Evolutionary conservation across 1,140 invertebrate genomes (phyloP).

Genomic region (Homalodisca vitripennis): DNA sequence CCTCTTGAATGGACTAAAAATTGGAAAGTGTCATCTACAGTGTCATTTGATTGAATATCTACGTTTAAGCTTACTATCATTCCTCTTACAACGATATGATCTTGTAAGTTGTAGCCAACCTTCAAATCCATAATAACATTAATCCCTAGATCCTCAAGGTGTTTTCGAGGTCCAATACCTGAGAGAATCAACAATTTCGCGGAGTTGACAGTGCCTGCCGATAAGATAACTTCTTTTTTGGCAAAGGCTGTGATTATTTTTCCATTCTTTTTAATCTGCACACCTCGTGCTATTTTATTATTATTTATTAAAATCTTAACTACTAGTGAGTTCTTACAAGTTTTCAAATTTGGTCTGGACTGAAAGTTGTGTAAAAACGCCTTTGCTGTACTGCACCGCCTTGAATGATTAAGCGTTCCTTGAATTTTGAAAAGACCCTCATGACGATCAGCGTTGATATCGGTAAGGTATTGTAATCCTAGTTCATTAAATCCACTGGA

Average conservation of each 20-base stretch:
- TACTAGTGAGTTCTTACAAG: slow-evolving; percentile 62
- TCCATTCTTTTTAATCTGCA: slow-evolving; percentile 65
- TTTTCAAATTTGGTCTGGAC: slow-evolving; percentile 60
- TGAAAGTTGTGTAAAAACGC: slow-evolving; percentile 71
- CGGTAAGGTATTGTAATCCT: slow-evolving; percentile 79
- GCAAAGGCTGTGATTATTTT: slow-evolving; percentile 59
- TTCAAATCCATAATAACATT: slow-evolving; percentile 62
- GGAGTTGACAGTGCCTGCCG: slow-evolving; percentile 74
- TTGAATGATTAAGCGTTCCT: slow-evolving; percentile 76
- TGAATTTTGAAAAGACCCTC: slow-evolving; percentile 75
- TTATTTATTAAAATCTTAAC: slow-evolving; percentile 64
- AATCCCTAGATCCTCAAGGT: slow-evolving; percentile 67
- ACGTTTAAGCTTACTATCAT: slow-evolving; percentile 33
- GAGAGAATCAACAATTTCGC: slow-evolving; percentile 84
- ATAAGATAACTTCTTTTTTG: slow-evolving; percentile 67
- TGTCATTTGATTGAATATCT: not conserved
- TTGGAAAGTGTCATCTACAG: slow-evolving; percentile 20
- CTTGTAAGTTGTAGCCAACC: slow-evolving; percentile 72
- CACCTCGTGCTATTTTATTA: slow-evolving; percentile 65
- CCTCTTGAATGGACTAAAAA: slow-evolving; percentile 41
- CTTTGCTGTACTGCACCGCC: slow-evolving; percentile 83
- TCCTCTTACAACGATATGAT: slow-evolving; percentile 59
- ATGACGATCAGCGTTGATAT: slow-evolving; percentile 74
- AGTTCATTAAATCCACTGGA: slow-evolving; percentile 65
- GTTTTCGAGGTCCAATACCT: slow-evolving; percentile 75